Evolutionary conservation across 2,888 invertebrate species (phyloP), one percentile per base, ranked within the genome.

Genomic region (Drosophila emarginata): DNA sequence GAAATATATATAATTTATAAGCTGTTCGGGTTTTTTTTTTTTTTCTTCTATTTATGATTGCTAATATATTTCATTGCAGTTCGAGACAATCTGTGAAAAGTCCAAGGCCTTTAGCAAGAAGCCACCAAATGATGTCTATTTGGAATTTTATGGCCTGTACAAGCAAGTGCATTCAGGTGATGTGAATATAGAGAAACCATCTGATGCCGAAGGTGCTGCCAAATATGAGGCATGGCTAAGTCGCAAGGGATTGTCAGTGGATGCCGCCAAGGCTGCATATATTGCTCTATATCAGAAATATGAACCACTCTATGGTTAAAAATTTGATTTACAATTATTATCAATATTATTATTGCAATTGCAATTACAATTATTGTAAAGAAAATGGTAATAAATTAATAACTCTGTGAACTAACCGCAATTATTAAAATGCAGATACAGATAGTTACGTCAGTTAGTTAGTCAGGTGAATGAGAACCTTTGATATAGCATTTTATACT

Each of bases 161-260:
- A 97, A 98, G 91, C 97, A 98, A 91, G 96, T 94, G 2, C 94
- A 94, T 54, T 91, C 94, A 71, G 97, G 97, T 1, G 97, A 98
- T 90, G 93, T 94, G 74, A 95, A 96, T 90, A 96, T 95, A 76
- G 97, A 93, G 61, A 95, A 95, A 79, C 98, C 98, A 68, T 97
- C 97, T 74, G 97, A 98, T 89, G 91, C 96, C 76, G 96, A 96
- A 92, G 98, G 96, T 70, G 97, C 96, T 89, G 97, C 97, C 45
- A 99, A 98, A 92, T 98, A 97, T 96, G 96, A 97, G 91, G 95
- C 96, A 1, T 99, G 98, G 98, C 94, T 94, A 76, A 93, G 92
- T 64, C 96, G 95, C 91, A 97, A 97, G 92, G 98, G 97, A 23
- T 93, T 94, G 88, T 92, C 94, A 45, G 92, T 95, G 85, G 96